Evolutionary conservation across 2,113 vertebrate species (phyloP).

Genomic region (Condylura cristata): DNA sequence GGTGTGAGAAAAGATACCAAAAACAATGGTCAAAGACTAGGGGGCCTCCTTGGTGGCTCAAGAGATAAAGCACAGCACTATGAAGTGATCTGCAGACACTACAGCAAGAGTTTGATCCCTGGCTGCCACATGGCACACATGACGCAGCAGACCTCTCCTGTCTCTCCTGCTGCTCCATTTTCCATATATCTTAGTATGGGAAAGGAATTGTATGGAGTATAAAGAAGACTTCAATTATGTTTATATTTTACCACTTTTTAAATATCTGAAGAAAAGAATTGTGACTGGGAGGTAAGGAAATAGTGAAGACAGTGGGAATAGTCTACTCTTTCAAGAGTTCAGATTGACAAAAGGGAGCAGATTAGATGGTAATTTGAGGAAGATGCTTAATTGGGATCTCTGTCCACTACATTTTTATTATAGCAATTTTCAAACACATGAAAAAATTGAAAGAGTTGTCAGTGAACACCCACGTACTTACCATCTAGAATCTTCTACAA

Average conservation of each 20-base stretch:
- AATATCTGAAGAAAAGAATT: constrained; percentile 7
- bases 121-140: too few relatives aligned
- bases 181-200: not conserved
- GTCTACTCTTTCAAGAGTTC: not conserved
- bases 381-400: not conserved
- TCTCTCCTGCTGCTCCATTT: too few relatives aligned
- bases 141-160: too few relatives aligned
- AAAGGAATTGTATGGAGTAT: not conserved
- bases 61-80: too few relatives aligned
- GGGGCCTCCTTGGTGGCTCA: too few relatives aligned
- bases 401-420: not conserved
- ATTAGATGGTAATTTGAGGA: not conserved
- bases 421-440: constrained; percentile 14
- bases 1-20: constrained; percentile 13
- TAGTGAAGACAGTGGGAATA: not conserved
- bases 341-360: not conserved
- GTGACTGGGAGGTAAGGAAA: not conserved
- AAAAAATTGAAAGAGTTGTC: not conserved
- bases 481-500: not conserved
- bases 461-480: not conserved
- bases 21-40: constrained; percentile 5
- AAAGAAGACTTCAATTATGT: not conserved
- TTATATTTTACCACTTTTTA: not conserved
- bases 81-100: too few relatives aligned
- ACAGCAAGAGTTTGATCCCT: too few relatives aligned